Evolutionary conservation across 2,113 vertebrate genomes (phyloP), one percentile per base, ranked within the genome.

Genomic region (Chloropsis hardwickii): DNA sequence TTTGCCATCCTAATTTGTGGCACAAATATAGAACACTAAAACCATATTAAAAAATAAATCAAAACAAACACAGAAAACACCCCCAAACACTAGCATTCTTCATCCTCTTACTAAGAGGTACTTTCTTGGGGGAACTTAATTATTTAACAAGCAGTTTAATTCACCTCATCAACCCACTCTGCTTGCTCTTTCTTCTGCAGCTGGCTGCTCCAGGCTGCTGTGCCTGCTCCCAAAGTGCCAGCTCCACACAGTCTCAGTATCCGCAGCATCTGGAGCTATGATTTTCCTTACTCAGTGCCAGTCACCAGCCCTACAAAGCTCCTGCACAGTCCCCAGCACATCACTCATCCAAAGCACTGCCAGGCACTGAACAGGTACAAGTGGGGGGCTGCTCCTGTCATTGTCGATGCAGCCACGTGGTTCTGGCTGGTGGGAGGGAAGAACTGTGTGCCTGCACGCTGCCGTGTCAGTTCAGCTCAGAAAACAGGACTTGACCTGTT

Each of bases 361-460:
- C 37, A 39, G 44, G 21, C 29, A 8, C 10, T 5, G 44, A 27
- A 1, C 9, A 10, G 45, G 31, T 23, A 25, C 12, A 9, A 35
- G 27, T 7, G 3, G 7, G 17, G 10, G 11, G 29, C 64, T 50
- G 17, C 74, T 69, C 29, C 44, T 40, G 23, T 24, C 70, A 7
- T 19, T 19, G 27, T 47, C n/a, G n/a, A n/a, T 24, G 21, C 45
- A 78, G 45, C 53, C 40, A 3, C 1, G 0, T 27, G 61, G 13
- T 6, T 61, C 47, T 56, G 60, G 56, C 15, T 39, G 20, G 21
- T 42, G 33, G 29, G 54, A 64, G 50, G 28, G 31, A 29, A 57
- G 42, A 65, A 5, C 10, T 7, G 4, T 23, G 13, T 14, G 21
- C 11, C 10, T 23, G 5, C 29, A 33, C 1, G 0, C 54, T 47